These are phyloP conservation scores for Spondyliosoma cantharus DNA, from an alignment of 2,797 vertebrate genomes.

Conservation along the genomic window DNA sequence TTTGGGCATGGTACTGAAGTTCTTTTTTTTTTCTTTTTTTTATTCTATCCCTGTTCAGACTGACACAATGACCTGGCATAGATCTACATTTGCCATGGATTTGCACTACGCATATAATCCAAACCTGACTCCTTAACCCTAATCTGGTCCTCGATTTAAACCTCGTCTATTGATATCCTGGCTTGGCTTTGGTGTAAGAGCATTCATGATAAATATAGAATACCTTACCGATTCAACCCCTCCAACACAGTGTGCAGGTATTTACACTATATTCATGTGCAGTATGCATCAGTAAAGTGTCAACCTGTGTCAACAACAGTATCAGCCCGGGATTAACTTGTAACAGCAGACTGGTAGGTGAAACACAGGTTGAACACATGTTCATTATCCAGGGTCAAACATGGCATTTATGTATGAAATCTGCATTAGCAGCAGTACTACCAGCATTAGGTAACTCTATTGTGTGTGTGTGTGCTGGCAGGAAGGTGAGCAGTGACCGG, in stretches of 20 bases:
- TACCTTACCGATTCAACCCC: not conserved
- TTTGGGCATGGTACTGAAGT: too few relatives aligned
- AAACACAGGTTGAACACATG: conserved; percentile 22
- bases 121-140: not conserved
- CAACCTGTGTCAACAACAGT: conserved; percentile 10
- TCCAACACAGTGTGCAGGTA: too few relatives aligned
- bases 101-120: not conserved
- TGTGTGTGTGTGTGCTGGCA: conserved; percentile 13
- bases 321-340: conserved; percentile 11
- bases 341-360: not conserved
- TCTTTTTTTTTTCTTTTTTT: not conserved
- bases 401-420: conserved; percentile 22
- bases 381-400: conserved; percentile 26
- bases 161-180: not conserved
- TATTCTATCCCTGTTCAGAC: not conserved
- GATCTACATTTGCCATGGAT: not conserved
- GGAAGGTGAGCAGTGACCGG: conserved; percentile 20
- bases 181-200: not conserved
- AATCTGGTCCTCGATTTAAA: not conserved
- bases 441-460: conserved; percentile 17
- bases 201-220: not conserved
- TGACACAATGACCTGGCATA: not conserved
- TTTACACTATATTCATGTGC: not conserved
- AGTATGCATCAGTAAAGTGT: not conserved
- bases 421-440: conserved; percentile 12